These are phyloP conservation scores for Cerastoderma edule DNA, from an alignment of 2,888 invertebrate species.

Conservation along the genomic window DNA sequence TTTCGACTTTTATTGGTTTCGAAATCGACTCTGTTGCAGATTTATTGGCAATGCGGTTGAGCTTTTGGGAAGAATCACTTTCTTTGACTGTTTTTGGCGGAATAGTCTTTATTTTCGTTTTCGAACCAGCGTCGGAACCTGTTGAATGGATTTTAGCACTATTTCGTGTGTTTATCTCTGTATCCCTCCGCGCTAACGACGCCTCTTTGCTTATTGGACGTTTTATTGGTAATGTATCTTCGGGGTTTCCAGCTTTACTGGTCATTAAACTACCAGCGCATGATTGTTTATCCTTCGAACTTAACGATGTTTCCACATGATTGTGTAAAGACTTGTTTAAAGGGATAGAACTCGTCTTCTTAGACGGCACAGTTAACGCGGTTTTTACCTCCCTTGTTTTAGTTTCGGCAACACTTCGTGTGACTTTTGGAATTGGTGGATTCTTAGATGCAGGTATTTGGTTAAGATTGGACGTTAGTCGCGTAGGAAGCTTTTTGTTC, in stretches of 20 bases:
- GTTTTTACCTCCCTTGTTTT: too few relatives aligned
- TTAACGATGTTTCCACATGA: neutral
- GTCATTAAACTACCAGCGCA: neutral
- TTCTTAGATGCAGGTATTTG: too few relatives aligned
- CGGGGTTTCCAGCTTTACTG: neutral
- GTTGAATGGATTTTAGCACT: neutral
- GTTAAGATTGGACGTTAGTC: too few relatives aligned
- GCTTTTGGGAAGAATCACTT: neutral
- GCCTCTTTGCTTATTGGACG: constrained; percentile 4
- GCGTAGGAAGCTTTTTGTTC: too few relatives aligned
- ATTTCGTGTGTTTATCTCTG: neutral
- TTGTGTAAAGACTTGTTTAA: too few relatives aligned
- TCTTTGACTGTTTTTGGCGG: neutral
- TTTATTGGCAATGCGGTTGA: constrained; percentile 3
- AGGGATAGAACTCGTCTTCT: too few relatives aligned
- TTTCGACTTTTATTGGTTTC: constrained; percentile 18
- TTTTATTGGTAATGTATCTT: constrained; percentile 6
- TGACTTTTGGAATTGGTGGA: too few relatives aligned
- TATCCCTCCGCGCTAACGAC: neutral
- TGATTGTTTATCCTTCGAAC: neutral
- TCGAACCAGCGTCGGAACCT: too few relatives aligned
- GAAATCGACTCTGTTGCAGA: neutral
- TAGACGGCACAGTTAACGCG: too few relatives aligned
- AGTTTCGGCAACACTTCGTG: too few relatives aligned
- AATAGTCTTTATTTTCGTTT: too few relatives aligned